These are phyloP conservation scores for Andinoacara biseriatus DNA, from an alignment of 2,113 vertebrate genomes.

Conservation along the genomic window DNA sequence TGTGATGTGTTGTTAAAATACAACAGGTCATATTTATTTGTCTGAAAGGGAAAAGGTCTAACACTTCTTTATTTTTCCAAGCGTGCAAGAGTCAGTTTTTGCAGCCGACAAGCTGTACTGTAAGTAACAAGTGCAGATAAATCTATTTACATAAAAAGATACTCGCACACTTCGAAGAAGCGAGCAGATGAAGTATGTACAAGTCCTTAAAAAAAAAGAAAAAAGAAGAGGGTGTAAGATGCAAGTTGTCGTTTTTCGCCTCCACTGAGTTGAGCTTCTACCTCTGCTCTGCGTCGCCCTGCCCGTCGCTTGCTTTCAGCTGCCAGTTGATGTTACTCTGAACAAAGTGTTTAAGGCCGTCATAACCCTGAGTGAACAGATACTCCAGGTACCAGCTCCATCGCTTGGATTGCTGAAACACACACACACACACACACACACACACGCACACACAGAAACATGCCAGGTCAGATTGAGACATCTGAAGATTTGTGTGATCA, in stretches of 20 bases:
- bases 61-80: conserved; percentile 41
- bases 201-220: conserved; percentile 38
- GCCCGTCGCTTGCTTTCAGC: neutral
- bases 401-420: conserved; percentile 78
- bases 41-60: conserved; percentile 11
- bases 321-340: conserved; percentile 80
- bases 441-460: neutral
- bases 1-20: neutral
- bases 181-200: conserved; percentile 58
- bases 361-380: conserved; percentile 84
- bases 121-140: conserved; percentile 13
- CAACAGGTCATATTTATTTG: conserved; percentile 20
- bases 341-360: conserved; percentile 87
- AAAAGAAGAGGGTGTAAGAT: neutral
- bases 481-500: conserved; percentile 17
- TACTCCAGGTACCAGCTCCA: conserved; percentile 92
- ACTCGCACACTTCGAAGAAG: neutral
- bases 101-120: conserved; percentile 33
- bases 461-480: neutral
- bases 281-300: neutral
- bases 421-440: neutral
- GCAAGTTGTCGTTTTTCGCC: neutral
- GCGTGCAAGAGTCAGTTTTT: conserved; percentile 15
- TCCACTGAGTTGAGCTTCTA: neutral
- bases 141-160: conserved; percentile 61